phyloP scores from a whole-genome alignment of 2,797 vertebrate species.

The Poecilia picta region DNA sequence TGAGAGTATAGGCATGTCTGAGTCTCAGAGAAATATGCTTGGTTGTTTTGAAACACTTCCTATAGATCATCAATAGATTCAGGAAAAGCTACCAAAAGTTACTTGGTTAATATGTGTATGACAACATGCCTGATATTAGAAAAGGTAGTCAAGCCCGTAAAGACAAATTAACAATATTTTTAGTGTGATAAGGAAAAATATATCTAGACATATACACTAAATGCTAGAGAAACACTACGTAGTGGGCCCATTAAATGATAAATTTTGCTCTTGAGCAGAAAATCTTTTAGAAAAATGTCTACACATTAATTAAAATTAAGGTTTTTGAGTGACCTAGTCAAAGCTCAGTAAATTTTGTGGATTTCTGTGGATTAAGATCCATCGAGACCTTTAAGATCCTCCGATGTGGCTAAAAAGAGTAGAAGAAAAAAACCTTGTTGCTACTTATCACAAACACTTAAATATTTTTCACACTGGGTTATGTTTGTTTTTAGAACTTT shows the following conservation, averaged over 20 bases:
- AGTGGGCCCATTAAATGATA: background rate
- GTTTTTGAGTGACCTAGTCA: background rate
- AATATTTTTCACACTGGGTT: background rate
- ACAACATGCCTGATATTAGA: background rate
- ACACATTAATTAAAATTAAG: background rate
- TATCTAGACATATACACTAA: background rate
- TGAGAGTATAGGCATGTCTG: slow-evolving; percentile 9
- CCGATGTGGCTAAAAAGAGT: background rate
- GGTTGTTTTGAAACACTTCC: background rate
- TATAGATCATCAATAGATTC: background rate
- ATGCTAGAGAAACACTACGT: background rate
- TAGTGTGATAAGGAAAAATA: background rate
- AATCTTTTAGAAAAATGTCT: background rate
- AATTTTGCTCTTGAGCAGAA: background rate
- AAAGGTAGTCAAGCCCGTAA: background rate
- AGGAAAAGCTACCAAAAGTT: background rate
- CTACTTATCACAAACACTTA: background rate
- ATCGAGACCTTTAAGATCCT: background rate
- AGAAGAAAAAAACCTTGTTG: background rate
- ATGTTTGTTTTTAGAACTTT: background rate
- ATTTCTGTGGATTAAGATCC: too few species aligned
- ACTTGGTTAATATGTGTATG: background rate
- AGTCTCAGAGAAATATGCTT: background rate
- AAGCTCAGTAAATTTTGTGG: background rate
- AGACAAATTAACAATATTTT: background rate